Conservation (phyloP, 2,888 invertebrate genomes). For the Oasisia sp. region DNA sequence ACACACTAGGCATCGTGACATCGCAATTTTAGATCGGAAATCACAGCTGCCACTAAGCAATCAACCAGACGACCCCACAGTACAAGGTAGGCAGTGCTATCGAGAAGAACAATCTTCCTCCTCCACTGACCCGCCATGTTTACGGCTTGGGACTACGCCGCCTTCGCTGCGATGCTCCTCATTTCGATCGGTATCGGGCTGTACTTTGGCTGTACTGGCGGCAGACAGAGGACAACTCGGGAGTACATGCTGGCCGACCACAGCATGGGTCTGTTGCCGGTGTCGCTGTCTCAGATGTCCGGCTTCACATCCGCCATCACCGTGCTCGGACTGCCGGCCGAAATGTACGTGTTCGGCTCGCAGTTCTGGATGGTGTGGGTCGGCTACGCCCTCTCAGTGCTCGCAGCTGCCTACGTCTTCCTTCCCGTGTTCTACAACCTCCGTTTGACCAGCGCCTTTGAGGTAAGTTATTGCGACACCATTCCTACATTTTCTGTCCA, state of each 20-base stretch:
- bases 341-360: constrained; percentile 62
- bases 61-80: no score
- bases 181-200: constrained; percentile 58
- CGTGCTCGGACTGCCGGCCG: constrained; percentile 60
- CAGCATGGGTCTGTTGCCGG: constrained; percentile 56
- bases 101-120: not conserved
- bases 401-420: constrained; percentile 44
- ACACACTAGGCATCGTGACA: no score
- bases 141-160: constrained; percentile 52
- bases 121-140: constrained; percentile 37
- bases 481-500: no score
- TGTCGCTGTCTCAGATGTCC: constrained; percentile 59
- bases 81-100: constrained; percentile 28
- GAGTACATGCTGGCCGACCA: constrained; percentile 60
- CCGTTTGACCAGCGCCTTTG: constrained; percentile 39
- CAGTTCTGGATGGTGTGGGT: constrained; percentile 58
- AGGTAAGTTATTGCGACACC: constrained; percentile 31
- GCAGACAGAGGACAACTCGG: constrained; percentile 49
- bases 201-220: constrained; percentile 56
- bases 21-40: no score
- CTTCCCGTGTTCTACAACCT: constrained; percentile 42
- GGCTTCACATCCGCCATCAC: constrained; percentile 64
- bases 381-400: constrained; percentile 54
- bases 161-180: constrained; percentile 53
- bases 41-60: no score